Evolutionary conservation across 1,140 invertebrate genomes (phyloP).

Genomic region (Cheumatopsyche charites): DNA sequence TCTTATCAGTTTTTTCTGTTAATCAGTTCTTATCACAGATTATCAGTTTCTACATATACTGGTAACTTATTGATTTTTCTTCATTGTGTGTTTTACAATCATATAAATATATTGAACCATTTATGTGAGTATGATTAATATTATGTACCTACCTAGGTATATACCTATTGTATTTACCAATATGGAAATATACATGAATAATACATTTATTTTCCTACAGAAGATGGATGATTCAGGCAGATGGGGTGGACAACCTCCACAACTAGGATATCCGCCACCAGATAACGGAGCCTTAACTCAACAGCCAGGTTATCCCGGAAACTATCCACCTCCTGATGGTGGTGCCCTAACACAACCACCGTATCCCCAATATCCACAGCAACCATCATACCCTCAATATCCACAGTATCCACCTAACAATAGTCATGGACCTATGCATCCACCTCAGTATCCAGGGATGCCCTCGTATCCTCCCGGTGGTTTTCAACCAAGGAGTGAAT

Average conservation of each 20-base stretch:
- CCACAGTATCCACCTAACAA: too few species aligned
- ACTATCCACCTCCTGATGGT: neutral
- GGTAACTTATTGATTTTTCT: too few species aligned
- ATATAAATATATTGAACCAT: too few species aligned
- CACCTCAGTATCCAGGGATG: conserved; percentile 11
- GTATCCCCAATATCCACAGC: conserved; percentile 5
- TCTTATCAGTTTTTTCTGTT: too few species aligned
- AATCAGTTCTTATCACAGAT: too few species aligned
- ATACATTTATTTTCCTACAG: neutral
- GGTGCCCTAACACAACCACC: neutral
- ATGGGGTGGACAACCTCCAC: neutral
- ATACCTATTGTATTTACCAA: too few species aligned
- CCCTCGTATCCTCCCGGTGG: conserved; percentile 2
- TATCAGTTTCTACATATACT: too few species aligned
- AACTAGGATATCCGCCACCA: neutral
- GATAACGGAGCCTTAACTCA: neutral
- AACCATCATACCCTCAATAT: neutral
- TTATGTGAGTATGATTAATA: too few species aligned
- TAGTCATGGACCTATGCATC: conserved; percentile 18
- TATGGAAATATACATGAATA: too few species aligned
- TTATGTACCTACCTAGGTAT: too few species aligned
- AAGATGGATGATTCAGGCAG: conserved; percentile 7
- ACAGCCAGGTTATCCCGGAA: neutral
- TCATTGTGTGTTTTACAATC: too few species aligned
- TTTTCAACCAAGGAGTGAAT: neutral